Evolutionary conservation across 1,140 invertebrate genomes (phyloP).

Genomic region (Sitobion miscanthi): DNA sequence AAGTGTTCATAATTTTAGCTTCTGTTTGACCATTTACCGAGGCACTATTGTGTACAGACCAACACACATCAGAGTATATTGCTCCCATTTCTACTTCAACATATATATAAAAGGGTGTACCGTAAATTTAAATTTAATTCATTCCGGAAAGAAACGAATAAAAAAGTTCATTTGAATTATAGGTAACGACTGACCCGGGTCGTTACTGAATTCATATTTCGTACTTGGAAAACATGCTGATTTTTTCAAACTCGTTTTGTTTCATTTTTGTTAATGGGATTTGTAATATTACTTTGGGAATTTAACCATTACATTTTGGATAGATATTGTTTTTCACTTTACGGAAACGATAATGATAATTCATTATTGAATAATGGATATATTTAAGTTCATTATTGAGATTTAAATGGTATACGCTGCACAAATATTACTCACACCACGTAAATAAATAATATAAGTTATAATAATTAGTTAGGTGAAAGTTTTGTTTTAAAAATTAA

Average conservation of each 20-base stretch:
- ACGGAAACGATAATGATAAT: background rate
- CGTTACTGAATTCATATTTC: background rate
- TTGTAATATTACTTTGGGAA: background rate
- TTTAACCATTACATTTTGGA: background rate
- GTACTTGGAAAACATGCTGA: background rate
- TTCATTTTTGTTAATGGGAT: background rate
- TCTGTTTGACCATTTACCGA: constrained; percentile 9
- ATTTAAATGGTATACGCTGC: background rate
- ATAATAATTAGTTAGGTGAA: background rate
- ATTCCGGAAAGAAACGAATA: constrained; percentile 2
- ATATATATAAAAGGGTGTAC: background rate
- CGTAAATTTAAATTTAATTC: constrained; percentile 46
- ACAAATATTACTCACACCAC: background rate
- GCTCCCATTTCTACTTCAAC: background rate
- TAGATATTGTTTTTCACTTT: background rate
- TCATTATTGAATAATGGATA: background rate
- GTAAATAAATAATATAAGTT: background rate
- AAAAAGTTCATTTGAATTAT: constrained; percentile 43
- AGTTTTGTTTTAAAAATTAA: background rate
- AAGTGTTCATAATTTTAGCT: constrained; percentile 1
- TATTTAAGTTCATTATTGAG: background rate
- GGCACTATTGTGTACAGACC: background rate
- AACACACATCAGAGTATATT: background rate
- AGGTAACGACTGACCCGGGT: background rate
- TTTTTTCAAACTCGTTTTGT: background rate